phyloP scores from a whole-genome alignment of 2,113 vertebrate species.

The Phaethornis superciliosus region DNA sequence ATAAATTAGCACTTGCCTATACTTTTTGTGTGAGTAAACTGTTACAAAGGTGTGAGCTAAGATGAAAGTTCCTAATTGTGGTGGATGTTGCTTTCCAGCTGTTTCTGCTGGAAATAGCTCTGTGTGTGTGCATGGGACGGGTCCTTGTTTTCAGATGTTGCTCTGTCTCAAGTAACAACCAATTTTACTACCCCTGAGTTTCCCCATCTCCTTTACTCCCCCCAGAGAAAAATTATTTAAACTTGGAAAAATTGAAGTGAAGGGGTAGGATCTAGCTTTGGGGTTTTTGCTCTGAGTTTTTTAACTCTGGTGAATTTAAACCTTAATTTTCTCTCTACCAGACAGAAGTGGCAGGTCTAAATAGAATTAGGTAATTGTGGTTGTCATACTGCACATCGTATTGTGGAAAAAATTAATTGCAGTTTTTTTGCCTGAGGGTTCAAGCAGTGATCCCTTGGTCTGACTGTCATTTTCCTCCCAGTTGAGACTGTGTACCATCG shows the following conservation, averaged over 20 bases:
- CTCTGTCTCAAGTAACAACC: not conserved
- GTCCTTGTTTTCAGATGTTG: not conserved
- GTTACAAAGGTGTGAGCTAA: constrained; percentile 36
- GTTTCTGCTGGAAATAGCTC: not conserved
- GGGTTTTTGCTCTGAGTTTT: not conserved
- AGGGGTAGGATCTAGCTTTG: not conserved
- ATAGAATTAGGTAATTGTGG: constrained; percentile 73
- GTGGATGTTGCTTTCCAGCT: constrained; percentile 13
- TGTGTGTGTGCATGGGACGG: not conserved
- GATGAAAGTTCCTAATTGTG: constrained; percentile 1
- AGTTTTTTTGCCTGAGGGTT: constrained; percentile 55
- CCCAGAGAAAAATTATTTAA: not conserved
- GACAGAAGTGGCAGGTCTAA: constrained; percentile 65
- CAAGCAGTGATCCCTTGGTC: constrained; percentile 40
- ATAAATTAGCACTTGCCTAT: constrained; percentile 11
- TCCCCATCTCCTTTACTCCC: not conserved
- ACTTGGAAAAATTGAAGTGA: constrained; percentile 1
- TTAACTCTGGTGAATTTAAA: constrained; percentile 35
- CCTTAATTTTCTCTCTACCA: constrained; percentile 59
- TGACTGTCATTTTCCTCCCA: constrained; percentile 53
- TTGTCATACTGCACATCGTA: constrained; percentile 62
- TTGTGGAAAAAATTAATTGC: constrained; percentile 69
- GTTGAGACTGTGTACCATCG: constrained; percentile 26
- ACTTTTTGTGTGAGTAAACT: constrained; percentile 22
- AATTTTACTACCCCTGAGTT: not conserved